Conservation (phyloP, 2,888 invertebrate species). For the Adela reaumurella region DNA sequence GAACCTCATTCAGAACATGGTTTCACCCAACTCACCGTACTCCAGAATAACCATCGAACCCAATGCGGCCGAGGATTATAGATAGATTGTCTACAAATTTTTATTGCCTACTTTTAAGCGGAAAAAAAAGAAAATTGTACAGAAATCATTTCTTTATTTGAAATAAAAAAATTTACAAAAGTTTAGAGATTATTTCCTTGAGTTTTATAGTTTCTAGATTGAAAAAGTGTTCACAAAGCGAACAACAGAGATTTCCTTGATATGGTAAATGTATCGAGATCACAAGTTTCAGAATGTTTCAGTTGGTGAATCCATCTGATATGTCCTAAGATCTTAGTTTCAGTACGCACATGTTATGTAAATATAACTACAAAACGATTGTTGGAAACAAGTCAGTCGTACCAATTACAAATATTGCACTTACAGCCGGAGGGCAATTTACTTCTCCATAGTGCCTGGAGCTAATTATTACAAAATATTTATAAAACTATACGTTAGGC, state of each 20-base stretch:
- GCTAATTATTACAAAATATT: neutral
- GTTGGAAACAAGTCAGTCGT: no score
- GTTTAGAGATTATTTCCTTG: neutral
- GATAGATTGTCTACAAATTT: neutral
- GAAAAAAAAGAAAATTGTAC: neutral
- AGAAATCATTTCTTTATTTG: neutral
- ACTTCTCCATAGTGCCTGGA: neutral
- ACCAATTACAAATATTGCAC: neutral
- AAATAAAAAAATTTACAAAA: neutral
- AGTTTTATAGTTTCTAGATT: no score
- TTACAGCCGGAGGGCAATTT: neutral
- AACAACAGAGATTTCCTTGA: neutral
- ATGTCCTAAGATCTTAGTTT: neutral
- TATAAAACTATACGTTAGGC: neutral
- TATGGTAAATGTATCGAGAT: neutral
- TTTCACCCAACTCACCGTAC: conserved; percentile 5
- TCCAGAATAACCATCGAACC: conserved; percentile 9
- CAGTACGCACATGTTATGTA: no score
- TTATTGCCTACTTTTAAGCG: neutral
- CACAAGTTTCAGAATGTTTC: no score
- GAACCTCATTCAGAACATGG: conserved; percentile 17
- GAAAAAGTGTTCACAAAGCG: no score
- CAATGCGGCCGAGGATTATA: conserved; percentile 1
- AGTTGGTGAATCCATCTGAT: neutral
- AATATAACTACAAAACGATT: no score